A percentile compares a stretch with the other conserved stretches of the same genome.
These are phyloP conservation scores for Sericinus montela DNA, from an alignment of 2,888 invertebrate genomes.

Conservation along the genomic window DNA sequence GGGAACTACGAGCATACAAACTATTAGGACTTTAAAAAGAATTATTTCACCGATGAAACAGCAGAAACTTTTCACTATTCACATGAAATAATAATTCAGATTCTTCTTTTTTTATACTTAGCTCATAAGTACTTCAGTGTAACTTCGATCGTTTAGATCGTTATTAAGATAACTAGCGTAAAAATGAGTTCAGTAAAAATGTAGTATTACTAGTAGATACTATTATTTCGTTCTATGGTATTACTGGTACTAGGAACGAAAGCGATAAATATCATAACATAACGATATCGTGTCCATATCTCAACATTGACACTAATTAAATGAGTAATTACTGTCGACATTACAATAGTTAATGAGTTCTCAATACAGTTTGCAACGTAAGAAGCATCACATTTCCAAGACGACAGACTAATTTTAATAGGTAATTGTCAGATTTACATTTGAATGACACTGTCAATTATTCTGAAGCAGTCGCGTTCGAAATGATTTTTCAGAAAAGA, in stretches of 20 bases:
- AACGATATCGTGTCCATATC: background rate
- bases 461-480: background rate
- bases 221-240: too few species aligned
- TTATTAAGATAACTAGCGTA: too few species aligned
- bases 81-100: too few species aligned
- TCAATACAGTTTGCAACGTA: background rate
- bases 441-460: background rate
- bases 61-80: too few species aligned
- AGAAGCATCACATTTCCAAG: background rate
- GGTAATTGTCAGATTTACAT: background rate
- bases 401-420: background rate
- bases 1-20: too few species aligned
- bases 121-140: too few species aligned
- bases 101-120: too few species aligned
- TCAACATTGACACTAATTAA: background rate
- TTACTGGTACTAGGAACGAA: background rate
- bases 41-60: too few species aligned
- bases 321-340: background rate
- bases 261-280: background rate
- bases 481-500: background rate
- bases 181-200: too few species aligned
- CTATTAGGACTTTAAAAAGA: too few species aligned
- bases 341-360: background rate
- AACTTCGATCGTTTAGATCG: too few species aligned
- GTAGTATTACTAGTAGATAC: background rate